phyloP scores from a whole-genome alignment of 2,113 vertebrate species.

The Oceanites oceanicus region DNA sequence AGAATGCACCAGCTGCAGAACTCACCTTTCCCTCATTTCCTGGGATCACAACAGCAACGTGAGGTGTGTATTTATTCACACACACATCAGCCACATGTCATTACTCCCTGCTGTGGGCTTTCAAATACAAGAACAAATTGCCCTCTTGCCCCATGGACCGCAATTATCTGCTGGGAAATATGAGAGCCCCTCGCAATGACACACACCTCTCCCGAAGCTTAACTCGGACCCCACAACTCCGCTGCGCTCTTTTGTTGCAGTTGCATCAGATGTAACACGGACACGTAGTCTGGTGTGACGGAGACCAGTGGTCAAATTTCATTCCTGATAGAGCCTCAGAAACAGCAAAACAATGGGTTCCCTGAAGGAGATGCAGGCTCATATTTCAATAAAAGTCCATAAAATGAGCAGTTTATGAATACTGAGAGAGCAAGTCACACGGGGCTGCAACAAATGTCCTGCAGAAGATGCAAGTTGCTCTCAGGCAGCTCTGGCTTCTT shows the following conservation, averaged over 20 bases:
- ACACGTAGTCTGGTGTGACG: fast-evolving
- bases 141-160: not conserved
- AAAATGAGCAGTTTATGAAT: not conserved
- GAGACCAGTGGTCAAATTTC: not conserved
- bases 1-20: not conserved
- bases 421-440: not conserved
- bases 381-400: not conserved
- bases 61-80: not conserved
- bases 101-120: not conserved
- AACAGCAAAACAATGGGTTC: not conserved
- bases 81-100: not conserved
- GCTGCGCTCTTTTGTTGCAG: not conserved
- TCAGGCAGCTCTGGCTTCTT: not conserved
- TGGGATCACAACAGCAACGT: not conserved
- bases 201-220: not conserved
- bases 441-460: not conserved
- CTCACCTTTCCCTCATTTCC: not conserved
- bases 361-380: not conserved
- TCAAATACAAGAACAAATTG: not conserved
- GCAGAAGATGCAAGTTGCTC: not conserved
- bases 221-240: not conserved
- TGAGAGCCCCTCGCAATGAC: fast-evolving
- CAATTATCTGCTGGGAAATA: not conserved
- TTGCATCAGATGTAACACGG: not conserved
- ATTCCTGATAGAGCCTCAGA: not conserved